These are phyloP conservation scores for Pogonocichla stellata DNA, from an alignment of 2,113 vertebrate species.

Conservation along the genomic window DNA sequence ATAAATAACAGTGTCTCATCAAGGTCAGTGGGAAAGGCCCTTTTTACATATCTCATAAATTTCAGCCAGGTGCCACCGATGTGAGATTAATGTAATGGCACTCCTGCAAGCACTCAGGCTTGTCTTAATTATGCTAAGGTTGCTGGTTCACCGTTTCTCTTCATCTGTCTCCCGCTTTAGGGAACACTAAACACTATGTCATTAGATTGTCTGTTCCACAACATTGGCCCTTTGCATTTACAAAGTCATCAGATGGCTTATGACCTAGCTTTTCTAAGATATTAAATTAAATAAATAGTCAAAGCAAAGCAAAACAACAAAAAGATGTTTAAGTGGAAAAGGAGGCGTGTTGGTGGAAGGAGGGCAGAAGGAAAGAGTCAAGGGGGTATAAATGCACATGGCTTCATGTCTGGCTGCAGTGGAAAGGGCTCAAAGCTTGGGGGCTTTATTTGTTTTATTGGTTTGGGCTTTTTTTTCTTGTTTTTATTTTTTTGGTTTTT, in stretches of 20 bases:
- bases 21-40: conserved; percentile 82
- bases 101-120: conserved; percentile 82
- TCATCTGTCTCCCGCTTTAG: conserved; percentile 86
- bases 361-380: not conserved
- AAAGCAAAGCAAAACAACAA: conserved; percentile 37
- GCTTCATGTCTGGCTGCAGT: not conserved
- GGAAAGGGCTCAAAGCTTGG: not conserved
- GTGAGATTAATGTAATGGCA: conserved; percentile 88
- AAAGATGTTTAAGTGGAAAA: conserved; percentile 33
- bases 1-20: conserved; percentile 82
- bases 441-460: not conserved
- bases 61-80: conserved; percentile 83
- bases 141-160: conserved; percentile 82
- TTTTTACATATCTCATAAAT: conserved; percentile 87
- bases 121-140: conserved; percentile 91
- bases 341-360: not conserved
- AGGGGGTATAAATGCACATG: not conserved
- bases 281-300: conserved; percentile 79
- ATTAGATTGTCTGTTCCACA: conserved; percentile 86
- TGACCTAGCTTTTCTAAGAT: conserved; percentile 81
- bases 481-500: too few relatives aligned
- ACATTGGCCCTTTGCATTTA: conserved; percentile 82
- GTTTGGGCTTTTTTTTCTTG: not conserved
- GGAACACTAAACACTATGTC: conserved; percentile 89
- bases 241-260: conserved; percentile 85